Conservation (phyloP, 1,140 invertebrate genomes). For the Drosophila parvula region DNA sequence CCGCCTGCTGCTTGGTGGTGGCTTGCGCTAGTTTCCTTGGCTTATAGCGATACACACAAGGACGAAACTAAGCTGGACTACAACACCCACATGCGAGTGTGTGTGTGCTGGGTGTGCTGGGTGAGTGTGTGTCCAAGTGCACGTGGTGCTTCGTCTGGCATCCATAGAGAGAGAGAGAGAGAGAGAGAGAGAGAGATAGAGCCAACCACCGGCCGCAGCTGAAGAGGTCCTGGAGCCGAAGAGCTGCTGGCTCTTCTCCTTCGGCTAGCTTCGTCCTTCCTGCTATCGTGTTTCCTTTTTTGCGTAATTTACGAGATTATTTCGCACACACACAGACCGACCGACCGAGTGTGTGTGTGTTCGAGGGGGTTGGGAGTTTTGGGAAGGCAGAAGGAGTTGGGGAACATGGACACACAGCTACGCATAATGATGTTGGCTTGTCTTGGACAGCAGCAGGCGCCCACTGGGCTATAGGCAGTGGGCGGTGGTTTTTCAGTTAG, state of each 20-base stretch:
- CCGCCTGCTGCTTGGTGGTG: slow-evolving; percentile 12
- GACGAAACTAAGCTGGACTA: slow-evolving; percentile 29
- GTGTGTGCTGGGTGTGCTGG: slow-evolving; percentile 25
- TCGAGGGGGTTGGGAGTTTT: background rate
- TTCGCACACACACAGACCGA: slow-evolving; percentile 67
- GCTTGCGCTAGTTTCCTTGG: slow-evolving; percentile 42
- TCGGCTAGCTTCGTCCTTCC: slow-evolving; percentile 32
- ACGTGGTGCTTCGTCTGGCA: slow-evolving; percentile 69
- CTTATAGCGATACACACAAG: slow-evolving; percentile 16
- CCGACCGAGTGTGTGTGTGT: background rate
- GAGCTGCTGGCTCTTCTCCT: slow-evolving; percentile 24
- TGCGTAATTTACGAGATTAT: slow-evolving; percentile 83
- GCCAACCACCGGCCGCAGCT: slow-evolving; percentile 62
- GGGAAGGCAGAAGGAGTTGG: background rate
- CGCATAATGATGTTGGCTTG: slow-evolving; percentile 82
- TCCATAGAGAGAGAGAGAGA: slow-evolving; percentile 36
- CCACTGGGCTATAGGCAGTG: slow-evolving; percentile 19
- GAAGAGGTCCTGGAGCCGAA: slow-evolving; percentile 10
- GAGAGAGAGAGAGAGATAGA: slow-evolving; percentile 58
- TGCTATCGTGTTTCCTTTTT: slow-evolving; percentile 70
- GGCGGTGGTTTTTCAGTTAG: background rate
- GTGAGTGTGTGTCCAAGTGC: slow-evolving; percentile 44
- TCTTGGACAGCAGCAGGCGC: slow-evolving; percentile 71
- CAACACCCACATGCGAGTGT: slow-evolving; percentile 18
- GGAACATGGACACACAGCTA: slow-evolving; percentile 68